These are phyloP conservation scores for Podarcis raffonei DNA, from an alignment of 2,113 vertebrate species.

Conservation along the genomic window DNA sequence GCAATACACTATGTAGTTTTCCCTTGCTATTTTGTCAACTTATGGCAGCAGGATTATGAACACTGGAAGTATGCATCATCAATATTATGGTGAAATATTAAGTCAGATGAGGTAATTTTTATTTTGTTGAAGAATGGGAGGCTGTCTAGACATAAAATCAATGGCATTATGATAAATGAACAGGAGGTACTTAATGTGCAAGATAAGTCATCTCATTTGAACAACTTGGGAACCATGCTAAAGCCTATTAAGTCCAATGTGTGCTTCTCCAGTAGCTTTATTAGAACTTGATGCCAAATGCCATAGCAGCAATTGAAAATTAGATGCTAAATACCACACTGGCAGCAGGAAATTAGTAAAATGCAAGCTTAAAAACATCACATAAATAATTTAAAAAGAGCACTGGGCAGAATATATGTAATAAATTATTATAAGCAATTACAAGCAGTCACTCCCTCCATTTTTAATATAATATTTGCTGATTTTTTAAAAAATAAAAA, in stretches of 20 bases:
- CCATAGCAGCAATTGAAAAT: too few species aligned
- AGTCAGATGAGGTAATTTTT: background rate
- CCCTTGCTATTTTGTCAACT: background rate
- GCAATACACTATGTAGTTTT: background rate
- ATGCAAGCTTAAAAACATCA: constrained; percentile 19
- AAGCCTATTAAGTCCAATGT: constrained; percentile 15
- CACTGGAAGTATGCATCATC: background rate
- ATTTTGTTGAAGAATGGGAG: constrained; percentile 32
- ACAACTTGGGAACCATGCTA: background rate
- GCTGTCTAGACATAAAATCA: constrained; percentile 25
- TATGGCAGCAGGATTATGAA: background rate
- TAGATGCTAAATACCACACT: background rate
- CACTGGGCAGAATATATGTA: background rate
- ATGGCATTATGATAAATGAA: constrained; percentile 14
- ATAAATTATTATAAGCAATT: background rate
- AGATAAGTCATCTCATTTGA: background rate
- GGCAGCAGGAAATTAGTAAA: constrained; percentile 1
- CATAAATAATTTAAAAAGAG: constrained; percentile 5
- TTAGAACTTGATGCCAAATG: background rate
- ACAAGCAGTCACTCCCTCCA: background rate
- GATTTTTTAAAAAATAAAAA: background rate
- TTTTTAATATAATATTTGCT: background rate
- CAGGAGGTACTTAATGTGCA: background rate
- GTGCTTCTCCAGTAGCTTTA: background rate
- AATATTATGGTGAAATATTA: background rate